These are phyloP conservation scores for Enteromius thamalakanensis DNA, from an alignment of 2,797 vertebrate genomes.

Conservation along the genomic window DNA sequence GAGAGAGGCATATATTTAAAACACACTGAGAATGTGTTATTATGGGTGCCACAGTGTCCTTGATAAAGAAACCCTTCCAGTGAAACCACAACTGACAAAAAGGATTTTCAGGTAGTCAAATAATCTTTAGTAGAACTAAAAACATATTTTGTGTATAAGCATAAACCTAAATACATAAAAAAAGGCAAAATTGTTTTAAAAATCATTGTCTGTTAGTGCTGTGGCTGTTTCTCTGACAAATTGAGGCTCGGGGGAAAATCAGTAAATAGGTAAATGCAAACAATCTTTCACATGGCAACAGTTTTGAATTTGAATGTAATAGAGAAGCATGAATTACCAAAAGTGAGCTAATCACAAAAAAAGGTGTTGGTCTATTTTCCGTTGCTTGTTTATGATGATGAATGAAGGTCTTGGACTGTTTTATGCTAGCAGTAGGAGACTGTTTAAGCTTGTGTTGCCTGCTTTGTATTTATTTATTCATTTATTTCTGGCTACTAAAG, in stretches of 20 bases:
- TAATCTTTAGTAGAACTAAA: neutral
- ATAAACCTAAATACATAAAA: neutral
- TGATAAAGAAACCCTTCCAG: neutral
- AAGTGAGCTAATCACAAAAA: neutral
- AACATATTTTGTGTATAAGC: neutral
- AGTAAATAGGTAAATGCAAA: neutral
- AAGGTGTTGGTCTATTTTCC: too few relatives aligned
- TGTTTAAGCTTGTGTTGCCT: neutral
- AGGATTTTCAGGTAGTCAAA: neutral
- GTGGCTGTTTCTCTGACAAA: neutral
- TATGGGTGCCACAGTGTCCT: neutral
- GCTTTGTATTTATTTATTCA: neutral
- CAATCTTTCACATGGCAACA: neutral
- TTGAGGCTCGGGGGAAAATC: neutral
- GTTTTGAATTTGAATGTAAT: neutral
- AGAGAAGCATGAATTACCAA: neutral
- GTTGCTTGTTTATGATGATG: neutral
- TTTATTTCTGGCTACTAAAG: too few relatives aligned
- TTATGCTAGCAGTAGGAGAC: neutral
- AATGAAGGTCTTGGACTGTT: neutral
- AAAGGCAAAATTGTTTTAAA: neutral
- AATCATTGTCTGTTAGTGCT: neutral
- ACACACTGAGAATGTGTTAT: neutral
- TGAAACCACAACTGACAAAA: neutral
- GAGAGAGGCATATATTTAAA: slow-evolving; percentile 13